These are phyloP conservation scores for Chionis minor DNA, from an alignment of 2,113 vertebrate genomes.

Conservation along the genomic window DNA sequence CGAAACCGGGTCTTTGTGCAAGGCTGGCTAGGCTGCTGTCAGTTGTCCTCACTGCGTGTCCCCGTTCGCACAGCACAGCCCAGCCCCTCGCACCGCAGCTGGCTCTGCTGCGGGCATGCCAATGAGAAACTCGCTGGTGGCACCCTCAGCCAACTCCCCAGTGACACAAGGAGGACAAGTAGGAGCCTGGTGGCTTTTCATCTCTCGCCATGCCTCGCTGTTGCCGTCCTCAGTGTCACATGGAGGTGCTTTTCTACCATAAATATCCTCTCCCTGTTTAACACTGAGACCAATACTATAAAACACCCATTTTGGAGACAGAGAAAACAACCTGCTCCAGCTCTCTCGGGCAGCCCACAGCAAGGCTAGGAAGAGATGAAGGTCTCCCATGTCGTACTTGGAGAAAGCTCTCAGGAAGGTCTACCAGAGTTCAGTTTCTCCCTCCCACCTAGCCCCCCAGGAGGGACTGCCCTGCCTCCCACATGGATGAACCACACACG, in stretches of 20 bases:
- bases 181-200: not conserved
- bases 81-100: fast-evolving
- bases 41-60: fast-evolving
- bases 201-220: not conserved
- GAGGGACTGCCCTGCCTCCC: not conserved
- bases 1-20: not conserved
- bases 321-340: not conserved
- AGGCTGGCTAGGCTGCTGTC: not conserved
- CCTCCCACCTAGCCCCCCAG: too few species aligned
- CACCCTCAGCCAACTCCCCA: not conserved
- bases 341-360: not conserved
- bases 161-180: not conserved
- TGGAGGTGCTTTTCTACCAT: not conserved
- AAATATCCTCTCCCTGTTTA: not conserved
- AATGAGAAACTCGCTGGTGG: not conserved
- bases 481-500: not conserved
- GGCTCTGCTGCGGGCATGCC: fast-evolving
- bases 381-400: fast-evolving
- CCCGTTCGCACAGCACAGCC: fast-evolving
- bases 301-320: not conserved
- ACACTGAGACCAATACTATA: not conserved
- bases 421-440: not conserved
- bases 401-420: not conserved
- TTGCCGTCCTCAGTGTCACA: not conserved
- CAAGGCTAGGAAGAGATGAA: not conserved